phyloP scores from a whole-genome alignment of 2,888 invertebrate genomes.

The Caenorhabditis macrosperma region DNA sequence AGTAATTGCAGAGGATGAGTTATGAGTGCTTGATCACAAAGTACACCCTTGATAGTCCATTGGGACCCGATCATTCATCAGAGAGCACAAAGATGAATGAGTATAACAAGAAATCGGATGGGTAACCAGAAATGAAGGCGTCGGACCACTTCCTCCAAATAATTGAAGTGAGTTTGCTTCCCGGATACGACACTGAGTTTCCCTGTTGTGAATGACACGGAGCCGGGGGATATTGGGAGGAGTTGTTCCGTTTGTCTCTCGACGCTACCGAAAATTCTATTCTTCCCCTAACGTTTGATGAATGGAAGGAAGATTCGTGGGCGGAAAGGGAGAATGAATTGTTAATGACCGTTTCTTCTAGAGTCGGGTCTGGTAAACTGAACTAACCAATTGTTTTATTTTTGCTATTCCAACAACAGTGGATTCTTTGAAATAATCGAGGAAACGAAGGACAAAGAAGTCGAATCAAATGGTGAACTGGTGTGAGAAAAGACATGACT shows the following conservation, averaged over 20 bases:
- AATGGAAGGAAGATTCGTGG: background rate
- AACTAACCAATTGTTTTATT: background rate
- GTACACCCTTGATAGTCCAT: background rate
- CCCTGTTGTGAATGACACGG: background rate
- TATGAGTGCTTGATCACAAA: background rate
- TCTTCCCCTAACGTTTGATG: slow-evolving; percentile 1
- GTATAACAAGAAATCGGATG: background rate
- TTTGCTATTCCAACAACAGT: slow-evolving; percentile 6
- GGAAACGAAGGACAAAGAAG: background rate
- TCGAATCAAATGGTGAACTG: slow-evolving; percentile 21
- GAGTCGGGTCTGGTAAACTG: background rate
- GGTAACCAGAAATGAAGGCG: slow-evolving; percentile 10
- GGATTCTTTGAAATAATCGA: background rate
- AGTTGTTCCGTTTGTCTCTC: no score
- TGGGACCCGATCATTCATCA: background rate
- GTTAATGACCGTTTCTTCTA: background rate
- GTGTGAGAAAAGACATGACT: slow-evolving; percentile 21
- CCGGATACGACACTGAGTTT: slow-evolving; percentile 20
- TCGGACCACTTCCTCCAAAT: slow-evolving; percentile 29
- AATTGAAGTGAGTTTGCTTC: slow-evolving; percentile 36
- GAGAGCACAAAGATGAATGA: slow-evolving; percentile 9
- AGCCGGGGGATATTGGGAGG: background rate
- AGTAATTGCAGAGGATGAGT: background rate
- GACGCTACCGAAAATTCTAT: background rate
- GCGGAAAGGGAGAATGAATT: background rate